A percentile compares a stretch with the other conserved stretches of the same genome.
Conservation (phyloP, 2,888 invertebrate species). For the Oligia latruncula region DNA sequence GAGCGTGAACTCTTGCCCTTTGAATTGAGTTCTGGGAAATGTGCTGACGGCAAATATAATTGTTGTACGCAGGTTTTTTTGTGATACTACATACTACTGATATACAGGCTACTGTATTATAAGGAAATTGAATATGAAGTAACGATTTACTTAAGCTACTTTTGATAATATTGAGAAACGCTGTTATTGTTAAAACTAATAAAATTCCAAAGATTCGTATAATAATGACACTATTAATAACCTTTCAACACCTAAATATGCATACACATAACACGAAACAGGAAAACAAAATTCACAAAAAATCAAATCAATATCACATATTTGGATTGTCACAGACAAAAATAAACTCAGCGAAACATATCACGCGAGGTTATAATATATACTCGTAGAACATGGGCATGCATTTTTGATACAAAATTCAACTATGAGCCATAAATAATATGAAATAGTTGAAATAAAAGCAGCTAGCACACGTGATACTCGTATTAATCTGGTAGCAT, state of each 20-base stretch:
- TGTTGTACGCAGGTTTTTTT: constrained; percentile 27
- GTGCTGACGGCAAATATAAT: constrained; percentile 53
- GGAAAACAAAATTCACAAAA: constrained; percentile 32
- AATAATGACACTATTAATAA: neutral
- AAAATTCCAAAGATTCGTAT: neutral
- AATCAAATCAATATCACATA: constrained; percentile 55
- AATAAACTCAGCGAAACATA: constrained; percentile 62
- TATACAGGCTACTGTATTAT: neutral
- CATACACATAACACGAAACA: neutral
- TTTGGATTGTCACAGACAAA: constrained; percentile 62
- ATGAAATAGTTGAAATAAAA: constrained; percentile 72
- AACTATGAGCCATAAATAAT: constrained; percentile 73
- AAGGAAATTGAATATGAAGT: neutral
- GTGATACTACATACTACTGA: neutral
- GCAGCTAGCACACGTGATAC: constrained; percentile 72
- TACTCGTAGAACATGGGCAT: constrained; percentile 67
- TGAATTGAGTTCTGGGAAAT: constrained; percentile 66
- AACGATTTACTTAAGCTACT: neutral
- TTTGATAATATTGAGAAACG: neutral
- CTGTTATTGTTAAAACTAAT: neutral
- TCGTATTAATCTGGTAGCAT: constrained; percentile 75
- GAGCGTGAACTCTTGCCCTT: constrained; percentile 69
- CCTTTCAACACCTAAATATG: neutral
- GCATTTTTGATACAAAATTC: constrained; percentile 73
- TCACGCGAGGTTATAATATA: constrained; percentile 70